phyloP scores from a whole-genome alignment of 2,113 vertebrate genomes.

The Synodontis membranacea region DNA sequence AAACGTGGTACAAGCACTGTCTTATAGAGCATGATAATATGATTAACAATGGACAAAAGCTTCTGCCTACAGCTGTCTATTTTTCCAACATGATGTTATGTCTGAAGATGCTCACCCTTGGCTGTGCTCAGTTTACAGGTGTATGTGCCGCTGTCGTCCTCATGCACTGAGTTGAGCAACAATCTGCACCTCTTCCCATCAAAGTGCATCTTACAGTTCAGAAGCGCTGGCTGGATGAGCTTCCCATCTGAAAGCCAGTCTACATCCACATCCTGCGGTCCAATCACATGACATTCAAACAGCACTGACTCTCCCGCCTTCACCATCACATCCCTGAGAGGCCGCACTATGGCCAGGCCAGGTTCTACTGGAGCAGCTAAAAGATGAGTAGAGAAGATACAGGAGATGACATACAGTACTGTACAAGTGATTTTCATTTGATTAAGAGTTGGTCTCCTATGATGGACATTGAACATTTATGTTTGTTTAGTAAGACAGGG shows the following conservation, averaged over 20 bases:
- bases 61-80: not conserved
- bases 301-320: conserved; percentile 90
- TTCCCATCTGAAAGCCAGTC: conserved; percentile 94
- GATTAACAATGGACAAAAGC: not conserved
- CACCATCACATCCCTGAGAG: conserved; percentile 88
- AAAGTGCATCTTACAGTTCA: conserved; percentile 99
- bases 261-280: conserved; percentile 93
- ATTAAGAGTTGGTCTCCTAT: not conserved
- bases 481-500: not conserved
- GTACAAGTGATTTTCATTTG: not conserved
- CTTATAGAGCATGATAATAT: not conserved
- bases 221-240: conserved; percentile 93
- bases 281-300: conserved; percentile 91
- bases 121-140: conserved; percentile 95
- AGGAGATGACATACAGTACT: conserved; percentile 8
- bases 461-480: not conserved
- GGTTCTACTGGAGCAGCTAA: conserved; percentile 83
- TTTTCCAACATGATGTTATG: not conserved
- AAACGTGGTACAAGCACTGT: not conserved
- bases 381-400: conserved; percentile 21
- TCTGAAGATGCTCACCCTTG: conserved; percentile 78
- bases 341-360: conserved; percentile 83
- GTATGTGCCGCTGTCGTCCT: conserved; percentile 93
- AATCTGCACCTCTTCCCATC: conserved; percentile 90
- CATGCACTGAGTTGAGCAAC: conserved; percentile 93